These are phyloP conservation scores for Urophycis tenuis DNA, from an alignment of 2,797 vertebrate genomes.

Conservation along the genomic window DNA sequence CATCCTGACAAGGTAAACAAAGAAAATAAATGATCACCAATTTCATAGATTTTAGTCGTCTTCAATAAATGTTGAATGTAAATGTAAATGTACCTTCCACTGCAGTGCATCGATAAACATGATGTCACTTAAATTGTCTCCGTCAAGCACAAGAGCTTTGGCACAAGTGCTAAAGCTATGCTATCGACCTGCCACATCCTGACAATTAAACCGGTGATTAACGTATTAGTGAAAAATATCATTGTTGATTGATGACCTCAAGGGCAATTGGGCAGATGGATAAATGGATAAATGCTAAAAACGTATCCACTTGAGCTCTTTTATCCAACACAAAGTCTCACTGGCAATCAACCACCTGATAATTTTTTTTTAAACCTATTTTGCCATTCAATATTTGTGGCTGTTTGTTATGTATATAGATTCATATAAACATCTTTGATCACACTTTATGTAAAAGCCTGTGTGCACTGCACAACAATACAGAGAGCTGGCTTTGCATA, in stretches of 20 bases:
- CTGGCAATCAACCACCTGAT: slow-evolving; percentile 1
- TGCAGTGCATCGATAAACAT: not conserved
- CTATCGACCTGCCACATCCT: not conserved
- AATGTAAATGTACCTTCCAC: not conserved
- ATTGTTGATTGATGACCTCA: not conserved
- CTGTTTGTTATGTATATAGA: not conserved
- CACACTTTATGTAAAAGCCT: not conserved
- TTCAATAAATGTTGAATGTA: not conserved
- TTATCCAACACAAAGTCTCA: not conserved
- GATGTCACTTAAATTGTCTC: not conserved
- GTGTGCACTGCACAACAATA: not conserved
- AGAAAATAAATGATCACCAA: not conserved
- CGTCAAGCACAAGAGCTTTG: too few relatives aligned
- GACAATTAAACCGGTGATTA: too few relatives aligned
- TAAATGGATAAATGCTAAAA: not conserved
- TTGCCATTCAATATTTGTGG: not conserved
- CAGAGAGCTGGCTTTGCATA: not conserved
- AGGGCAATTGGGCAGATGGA: not conserved
- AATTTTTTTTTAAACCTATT: slow-evolving; percentile 1
- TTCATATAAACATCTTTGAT: not conserved
- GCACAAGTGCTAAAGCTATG: not conserved
- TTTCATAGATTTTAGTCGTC: not conserved
- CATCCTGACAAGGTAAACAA: not conserved
- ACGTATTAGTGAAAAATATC: not conserved
- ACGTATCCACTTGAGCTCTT: not conserved